A percentile compares a stretch with the other conserved stretches of the same genome.
Evolutionary conservation across 2,797 vertebrate species (phyloP).

Genomic region (Cichlasoma orientale): DNA sequence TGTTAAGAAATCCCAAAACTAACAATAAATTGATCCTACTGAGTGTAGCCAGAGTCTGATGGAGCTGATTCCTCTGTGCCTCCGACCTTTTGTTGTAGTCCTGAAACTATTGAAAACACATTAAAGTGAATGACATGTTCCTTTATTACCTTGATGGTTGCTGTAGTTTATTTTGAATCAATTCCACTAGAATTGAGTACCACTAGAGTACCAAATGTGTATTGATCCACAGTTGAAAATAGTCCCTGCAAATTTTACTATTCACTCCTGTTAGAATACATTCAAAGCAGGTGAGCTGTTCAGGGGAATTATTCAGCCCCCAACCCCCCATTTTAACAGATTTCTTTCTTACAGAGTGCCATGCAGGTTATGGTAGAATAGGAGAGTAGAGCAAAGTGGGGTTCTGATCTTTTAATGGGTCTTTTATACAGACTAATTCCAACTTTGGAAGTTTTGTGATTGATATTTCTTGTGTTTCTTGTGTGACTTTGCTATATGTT

Average conservation of each 20-base stretch:
- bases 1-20: neutral
- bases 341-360: neutral
- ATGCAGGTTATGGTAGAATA: neutral
- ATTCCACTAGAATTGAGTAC: neutral
- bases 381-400: neutral
- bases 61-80: neutral
- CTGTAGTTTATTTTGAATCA: conserved; percentile 7
- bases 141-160: neutral
- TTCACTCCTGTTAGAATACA: neutral
- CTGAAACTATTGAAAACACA: conserved; percentile 7
- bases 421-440: neutral
- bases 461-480: neutral
- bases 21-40: neutral
- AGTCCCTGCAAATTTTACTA: neutral
- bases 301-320: neutral
- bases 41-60: neutral
- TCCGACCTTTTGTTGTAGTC: neutral
- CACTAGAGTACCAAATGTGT: conserved; percentile 1
- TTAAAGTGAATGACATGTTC: neutral
- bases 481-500: neutral
- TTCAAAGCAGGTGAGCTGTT: neutral
- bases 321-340: neutral
- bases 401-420: neutral
- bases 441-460: neutral
- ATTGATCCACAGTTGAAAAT: conserved; percentile 13